Evolutionary conservation across 2,888 invertebrate species (phyloP).

Genomic region (Parasteatoda lunata): DNA sequence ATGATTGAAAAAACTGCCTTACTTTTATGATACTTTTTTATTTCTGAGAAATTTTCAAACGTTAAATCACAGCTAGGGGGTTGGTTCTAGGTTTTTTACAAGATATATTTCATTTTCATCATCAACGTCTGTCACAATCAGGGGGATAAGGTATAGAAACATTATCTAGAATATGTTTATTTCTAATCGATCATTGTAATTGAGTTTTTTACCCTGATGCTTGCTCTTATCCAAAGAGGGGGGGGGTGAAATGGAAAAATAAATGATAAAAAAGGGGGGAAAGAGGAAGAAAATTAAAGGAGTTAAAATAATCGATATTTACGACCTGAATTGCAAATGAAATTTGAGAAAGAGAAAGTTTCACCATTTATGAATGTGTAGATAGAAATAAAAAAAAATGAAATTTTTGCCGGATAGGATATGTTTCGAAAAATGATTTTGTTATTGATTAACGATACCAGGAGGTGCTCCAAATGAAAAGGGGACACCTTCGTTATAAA

Average conservation of each 20-base stretch:
- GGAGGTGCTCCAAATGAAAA: conserved; percentile 30
- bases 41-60: not conserved
- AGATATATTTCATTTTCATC: not conserved
- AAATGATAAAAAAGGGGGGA: not conserved
- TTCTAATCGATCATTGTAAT: conserved; percentile 55
- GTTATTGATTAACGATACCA: conserved; percentile 55
- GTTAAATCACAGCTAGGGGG: not conserved
- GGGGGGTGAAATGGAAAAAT: not conserved
- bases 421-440: conserved; percentile 39
- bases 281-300: conserved; percentile 18
- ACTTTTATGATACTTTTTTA: not conserved
- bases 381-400: not conserved
- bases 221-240: conserved; percentile 5
- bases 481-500: conserved; percentile 10
- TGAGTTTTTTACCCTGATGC: conserved; percentile 37
- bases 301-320: conserved; percentile 36
- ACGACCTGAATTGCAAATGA: conserved; percentile 15
- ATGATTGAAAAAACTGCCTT: too few species aligned
- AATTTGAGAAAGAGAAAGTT: conserved; percentile 8
- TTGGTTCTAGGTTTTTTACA: not conserved
- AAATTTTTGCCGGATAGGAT: too few species aligned
- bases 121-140: not conserved
- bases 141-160: conserved; percentile 8
- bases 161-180: conserved; percentile 56
- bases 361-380: conserved; percentile 29